Evolutionary conservation across 2,888 invertebrate genomes (phyloP).

Genomic region (Sinelater perroti): DNA sequence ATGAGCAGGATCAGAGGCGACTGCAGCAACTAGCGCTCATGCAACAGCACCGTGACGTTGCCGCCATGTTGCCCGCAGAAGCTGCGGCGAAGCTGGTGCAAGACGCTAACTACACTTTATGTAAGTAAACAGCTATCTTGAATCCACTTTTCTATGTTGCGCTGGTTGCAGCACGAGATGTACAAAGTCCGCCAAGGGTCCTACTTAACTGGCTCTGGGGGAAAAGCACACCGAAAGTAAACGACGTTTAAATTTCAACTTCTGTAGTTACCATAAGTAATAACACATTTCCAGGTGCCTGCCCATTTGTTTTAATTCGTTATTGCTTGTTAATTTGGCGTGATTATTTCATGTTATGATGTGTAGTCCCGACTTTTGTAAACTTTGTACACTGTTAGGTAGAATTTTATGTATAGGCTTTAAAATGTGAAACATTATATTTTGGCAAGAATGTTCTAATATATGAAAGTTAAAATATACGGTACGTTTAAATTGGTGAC

Average conservation of each 20-base stretch:
- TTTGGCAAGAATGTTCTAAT: conserved; percentile 2
- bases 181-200: conserved; percentile 81
- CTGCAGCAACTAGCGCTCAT: conserved; percentile 77
- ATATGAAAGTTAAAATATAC: conserved; percentile 5
- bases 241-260: conserved; percentile 26
- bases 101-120: conserved; percentile 75
- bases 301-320: not conserved
- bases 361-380: conserved; percentile 26
- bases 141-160: conserved; percentile 12
- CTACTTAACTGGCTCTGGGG: conserved; percentile 85
- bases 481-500: not conserved
- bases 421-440: conserved; percentile 16
- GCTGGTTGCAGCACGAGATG: conserved; percentile 79
- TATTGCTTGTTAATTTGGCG: too few species aligned
- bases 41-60: conserved; percentile 73
- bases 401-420: conserved; percentile 14
- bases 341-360: conserved; percentile 9
- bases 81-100: conserved; percentile 73
- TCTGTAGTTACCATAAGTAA: conserved; percentile 1
- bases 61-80: conserved; percentile 73
- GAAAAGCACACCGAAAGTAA: conserved; percentile 71
- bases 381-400: conserved; percentile 33
- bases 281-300: conserved; percentile 16
- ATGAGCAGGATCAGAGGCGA: conserved; percentile 79
- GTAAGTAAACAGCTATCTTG: conserved; percentile 64